phyloP scores from a whole-genome alignment of 1,140 invertebrate genomes.

The Rhagoletis pomonella region DNA sequence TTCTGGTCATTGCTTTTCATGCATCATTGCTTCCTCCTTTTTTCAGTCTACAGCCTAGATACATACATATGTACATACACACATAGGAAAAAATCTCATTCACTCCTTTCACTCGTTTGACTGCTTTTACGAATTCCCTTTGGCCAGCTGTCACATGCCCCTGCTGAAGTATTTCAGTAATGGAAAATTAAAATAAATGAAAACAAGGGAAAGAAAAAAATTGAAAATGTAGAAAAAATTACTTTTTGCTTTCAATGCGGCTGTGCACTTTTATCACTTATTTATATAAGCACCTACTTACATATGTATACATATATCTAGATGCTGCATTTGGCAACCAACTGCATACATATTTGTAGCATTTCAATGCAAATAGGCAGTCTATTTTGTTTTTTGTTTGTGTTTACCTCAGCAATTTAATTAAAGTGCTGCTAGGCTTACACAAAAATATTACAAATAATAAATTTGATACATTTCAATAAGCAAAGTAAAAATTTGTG shows the following conservation, averaged over 20 bases:
- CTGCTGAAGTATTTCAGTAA: not conserved
- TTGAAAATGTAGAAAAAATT: no score
- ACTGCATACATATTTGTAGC: not conserved
- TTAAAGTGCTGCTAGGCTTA: constrained; percentile 4
- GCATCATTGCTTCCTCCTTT: not conserved
- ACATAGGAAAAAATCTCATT: not conserved
- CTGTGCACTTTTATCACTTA: no score
- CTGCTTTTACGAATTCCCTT: not conserved
- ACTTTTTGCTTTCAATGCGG: no score
- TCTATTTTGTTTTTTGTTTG: not conserved
- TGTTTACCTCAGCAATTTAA: not conserved
- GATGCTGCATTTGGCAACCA: not conserved
- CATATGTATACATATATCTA: no score
- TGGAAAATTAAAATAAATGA: not conserved
- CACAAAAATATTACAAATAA: not conserved
- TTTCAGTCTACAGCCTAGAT: no score
- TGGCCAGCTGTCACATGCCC: not conserved
- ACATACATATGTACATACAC: no score
- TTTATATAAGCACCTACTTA: no score
- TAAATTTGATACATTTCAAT: not conserved
- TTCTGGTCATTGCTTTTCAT: no score
- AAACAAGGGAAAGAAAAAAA: not conserved
- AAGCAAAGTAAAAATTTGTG: not conserved
- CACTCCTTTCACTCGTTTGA: constrained; percentile 3
- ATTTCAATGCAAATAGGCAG: not conserved